Evolutionary conservation across 2,113 vertebrate species (phyloP).

Genomic region (Apistogramma diplotaenia): DNA sequence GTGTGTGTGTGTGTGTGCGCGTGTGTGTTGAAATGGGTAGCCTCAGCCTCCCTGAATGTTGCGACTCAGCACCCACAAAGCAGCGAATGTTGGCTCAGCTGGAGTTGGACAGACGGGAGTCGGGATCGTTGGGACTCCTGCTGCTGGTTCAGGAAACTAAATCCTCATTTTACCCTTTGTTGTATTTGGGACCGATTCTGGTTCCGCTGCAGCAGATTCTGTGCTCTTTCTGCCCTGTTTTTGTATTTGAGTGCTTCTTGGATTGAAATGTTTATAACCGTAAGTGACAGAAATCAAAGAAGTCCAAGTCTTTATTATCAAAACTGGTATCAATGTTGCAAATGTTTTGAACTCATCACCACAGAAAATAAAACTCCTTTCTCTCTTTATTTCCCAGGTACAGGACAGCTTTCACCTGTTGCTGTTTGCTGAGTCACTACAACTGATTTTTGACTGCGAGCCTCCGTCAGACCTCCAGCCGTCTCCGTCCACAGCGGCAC

Average conservation of each 20-base stretch:
- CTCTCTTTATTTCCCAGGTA: slow-evolving; percentile 3
- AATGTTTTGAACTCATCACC: neutral
- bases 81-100: neutral
- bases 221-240: neutral
- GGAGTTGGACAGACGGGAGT: neutral
- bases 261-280: neutral
- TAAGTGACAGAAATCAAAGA: too few relatives aligned
- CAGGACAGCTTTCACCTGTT: neutral
- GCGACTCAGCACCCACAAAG: neutral
- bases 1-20: too few relatives aligned
- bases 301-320: too few relatives aligned
- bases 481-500: slow-evolving; percentile 6
- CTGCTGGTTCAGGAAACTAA: neutral
- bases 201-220: neutral
- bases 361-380: neutral
- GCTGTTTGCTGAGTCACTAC: neutral
- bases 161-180: neutral
- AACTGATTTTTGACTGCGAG: neutral
- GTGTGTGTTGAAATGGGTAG: too few relatives aligned
- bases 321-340: neutral
- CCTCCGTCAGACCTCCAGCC: neutral
- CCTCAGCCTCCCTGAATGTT: neutral
- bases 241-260: neutral
- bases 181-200: neutral
- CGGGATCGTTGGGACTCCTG: neutral